Evolutionary conservation across 1,140 invertebrate genomes (phyloP).

Genomic region (Stegodyphus dumicola): DNA sequence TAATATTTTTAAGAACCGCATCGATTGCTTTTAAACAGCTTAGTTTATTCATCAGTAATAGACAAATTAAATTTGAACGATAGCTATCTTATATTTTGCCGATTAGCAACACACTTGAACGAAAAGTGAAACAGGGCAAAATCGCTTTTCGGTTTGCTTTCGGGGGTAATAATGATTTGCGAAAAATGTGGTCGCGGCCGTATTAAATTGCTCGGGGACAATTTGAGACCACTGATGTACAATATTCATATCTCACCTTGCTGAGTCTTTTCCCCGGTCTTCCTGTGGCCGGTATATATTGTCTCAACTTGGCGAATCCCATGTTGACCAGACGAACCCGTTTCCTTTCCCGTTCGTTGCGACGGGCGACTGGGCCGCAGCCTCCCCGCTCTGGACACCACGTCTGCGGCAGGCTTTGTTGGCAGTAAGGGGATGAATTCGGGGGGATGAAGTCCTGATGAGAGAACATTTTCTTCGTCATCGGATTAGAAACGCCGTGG

Average conservation of each 20-base stretch:
- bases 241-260: slow-evolving; percentile 74
- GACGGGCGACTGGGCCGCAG: slow-evolving; percentile 74
- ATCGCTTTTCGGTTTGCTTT: no score
- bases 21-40: no score
- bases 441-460: slow-evolving; percentile 24
- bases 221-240: no score
- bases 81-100: no score
- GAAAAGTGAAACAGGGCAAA: no score
- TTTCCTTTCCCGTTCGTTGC: slow-evolving; percentile 92
- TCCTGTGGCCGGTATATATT: slow-evolving; percentile 78
- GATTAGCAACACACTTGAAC: no score
- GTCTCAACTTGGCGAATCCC: slow-evolving; percentile 60
- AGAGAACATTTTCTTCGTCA: slow-evolving; percentile 27
- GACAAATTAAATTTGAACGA: no score
- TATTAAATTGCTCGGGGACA: no score
- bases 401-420: not conserved
- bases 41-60: no score
- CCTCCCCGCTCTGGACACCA: slow-evolving; percentile 11
- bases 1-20: no score
- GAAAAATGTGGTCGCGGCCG: no score
- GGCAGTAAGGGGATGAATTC: slow-evolving; percentile 14
- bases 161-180: no score
- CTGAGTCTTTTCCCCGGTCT: slow-evolving; percentile 83
- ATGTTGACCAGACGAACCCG: slow-evolving; percentile 86
- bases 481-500: not conserved